Base-by-base conservation (phyloP, 92 coral and sea anemone genomes). In the Siderastrea radians region DNA sequence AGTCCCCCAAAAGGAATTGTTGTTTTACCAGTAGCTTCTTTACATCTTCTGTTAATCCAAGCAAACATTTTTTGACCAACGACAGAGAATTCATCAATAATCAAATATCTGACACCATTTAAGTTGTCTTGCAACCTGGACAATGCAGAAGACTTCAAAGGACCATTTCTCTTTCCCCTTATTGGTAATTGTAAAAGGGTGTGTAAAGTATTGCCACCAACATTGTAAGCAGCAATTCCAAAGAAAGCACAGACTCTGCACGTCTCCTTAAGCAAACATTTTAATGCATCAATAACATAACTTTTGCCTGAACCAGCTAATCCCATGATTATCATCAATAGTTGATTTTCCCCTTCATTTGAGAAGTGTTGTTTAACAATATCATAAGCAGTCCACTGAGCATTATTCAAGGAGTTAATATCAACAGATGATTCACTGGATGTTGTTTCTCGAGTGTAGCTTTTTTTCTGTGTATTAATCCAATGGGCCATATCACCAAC, bases 41-140 rank as follows among this genome's bases (percentile, higher is more conserved):
- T 76, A 47, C 88, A 81, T 9, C 88, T 58, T 43, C 89, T 87
- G 50, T 82, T 82, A 0, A 87, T 86, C 91, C 94, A 91, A 38
- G 82, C 88, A 77, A 91, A 83, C 89, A 82, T 86, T 48, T 87
- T 86, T 49, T 91, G 94, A 2, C 82, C 82, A 77, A 77, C 45
- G 9, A 4, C 91, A 15, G 91, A 91, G 43, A 61, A 91, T 60
- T 91, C 91, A 82, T 91, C 94, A 72, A 82, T 90, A 61, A 93
- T 90, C 5, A 90, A 43, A 80, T 90, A 90, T 7, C 65, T 77
- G 43, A 83, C 82, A 1, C 43, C 55, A 15, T 67, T 49, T 68
- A 86, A 67, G 43, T 87, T 66, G n/a, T 45, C 3, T 48, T 90
- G 93, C 73, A 93, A 50, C 10, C 55, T 74, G 1, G 87, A 13